Evolutionary conservation across 2,113 vertebrate species (phyloP), one percentile per base, ranked within the genome.

Genomic region (Lethenteron reissneri): DNA sequence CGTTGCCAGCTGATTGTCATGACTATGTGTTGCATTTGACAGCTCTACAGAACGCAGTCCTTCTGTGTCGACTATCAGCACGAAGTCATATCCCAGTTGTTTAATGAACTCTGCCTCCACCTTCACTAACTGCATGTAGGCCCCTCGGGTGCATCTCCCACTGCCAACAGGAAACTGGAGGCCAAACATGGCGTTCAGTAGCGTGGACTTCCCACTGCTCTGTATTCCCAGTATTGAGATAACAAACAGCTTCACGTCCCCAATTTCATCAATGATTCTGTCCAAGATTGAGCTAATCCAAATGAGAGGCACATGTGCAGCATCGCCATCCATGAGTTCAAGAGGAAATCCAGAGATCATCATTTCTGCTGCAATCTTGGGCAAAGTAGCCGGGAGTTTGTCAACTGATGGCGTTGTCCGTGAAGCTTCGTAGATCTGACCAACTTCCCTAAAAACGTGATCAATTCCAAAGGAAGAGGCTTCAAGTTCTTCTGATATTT

Each of bases 111-210:
- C 68, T 11, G 56, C 17, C 4, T 75, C 70, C 58, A 76, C 74
- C 15, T 70, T 58, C 4, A 76, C 12, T 19, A 77, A 58, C 57
- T 76, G 75, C 79, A 82, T 81, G 74, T 81, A 87, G 13, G 85
- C 76, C 7, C 84, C 86, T 59, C 77, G 81, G 1, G 79, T 79
- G 3, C 80, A 77, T 69, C 75, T 78, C 64, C 76, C 76, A 72
- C 73, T 75, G 70, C 80, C 77, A 0, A 80, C 79, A 15, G 80
- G 79, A 72, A 88, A 87, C 70, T 78, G 83, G 11, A 84, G 76
- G 3, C 84, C 84, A 73, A 90, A 88, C 77, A 89, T 78, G 70
- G 83, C 81, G 71, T 83, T 86, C 14, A 89, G 79, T 8, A 88
- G 76, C 2, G 85, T 82, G 73, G 83, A 80, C 21, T 85, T 88